Conservation (phyloP, 2,888 invertebrate genomes). For the Stegana nigrithorax region DNA sequence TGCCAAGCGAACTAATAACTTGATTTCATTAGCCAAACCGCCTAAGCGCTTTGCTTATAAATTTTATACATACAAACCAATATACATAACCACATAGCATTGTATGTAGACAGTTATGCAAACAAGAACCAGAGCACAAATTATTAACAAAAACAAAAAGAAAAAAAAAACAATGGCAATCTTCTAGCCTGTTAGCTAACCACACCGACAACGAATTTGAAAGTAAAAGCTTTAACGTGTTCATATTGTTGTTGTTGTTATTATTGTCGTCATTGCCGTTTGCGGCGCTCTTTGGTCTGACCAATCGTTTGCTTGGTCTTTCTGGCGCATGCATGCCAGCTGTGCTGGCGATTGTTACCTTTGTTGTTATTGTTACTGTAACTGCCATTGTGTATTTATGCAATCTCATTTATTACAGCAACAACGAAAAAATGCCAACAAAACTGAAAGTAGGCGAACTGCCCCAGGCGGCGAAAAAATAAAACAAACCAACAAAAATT, state of each 20-base stretch:
- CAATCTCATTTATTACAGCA: constrained; percentile 7
- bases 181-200: too few species aligned
- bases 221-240: constrained; percentile 49
- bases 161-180: not conserved
- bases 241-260: not conserved
- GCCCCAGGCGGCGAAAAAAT: not conserved
- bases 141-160: not conserved
- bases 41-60: too few species aligned
- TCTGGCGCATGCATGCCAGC: not conserved
- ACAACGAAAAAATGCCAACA: not conserved
- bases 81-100: too few species aligned
- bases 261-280: too few species aligned
- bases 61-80: too few species aligned
- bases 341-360: not conserved
- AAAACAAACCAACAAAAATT: not conserved
- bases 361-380: not conserved
- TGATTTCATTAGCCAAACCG: not conserved
- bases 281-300: not conserved
- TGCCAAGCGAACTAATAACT: not conserved
- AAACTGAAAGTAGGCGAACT: constrained; percentile 20
- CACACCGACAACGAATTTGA: constrained; percentile 38
- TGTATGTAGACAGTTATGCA: not conserved
- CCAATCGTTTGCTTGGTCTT: too few species aligned
- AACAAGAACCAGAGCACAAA: not conserved
- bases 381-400: constrained; percentile 4